A percentile compares a stretch with the other conserved stretches of the same genome.
These are phyloP conservation scores for Lasiurus cinereus DNA, from an alignment of 2,113 vertebrate genomes.

Conservation along the genomic window DNA sequence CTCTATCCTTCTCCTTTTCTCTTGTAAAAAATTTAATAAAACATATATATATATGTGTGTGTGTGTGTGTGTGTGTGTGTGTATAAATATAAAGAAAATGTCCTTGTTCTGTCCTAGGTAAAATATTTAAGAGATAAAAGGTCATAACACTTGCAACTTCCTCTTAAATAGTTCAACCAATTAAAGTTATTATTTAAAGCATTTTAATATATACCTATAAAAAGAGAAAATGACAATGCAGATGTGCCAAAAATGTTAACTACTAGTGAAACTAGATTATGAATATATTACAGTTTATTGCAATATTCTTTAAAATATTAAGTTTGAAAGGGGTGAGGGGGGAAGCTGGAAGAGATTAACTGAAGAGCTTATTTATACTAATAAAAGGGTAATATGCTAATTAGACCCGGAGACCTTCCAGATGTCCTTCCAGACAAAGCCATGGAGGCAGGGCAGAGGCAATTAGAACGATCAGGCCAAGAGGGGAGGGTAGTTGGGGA, in stretches of 20 bases:
- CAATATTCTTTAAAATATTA: background rate
- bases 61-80: too few species aligned
- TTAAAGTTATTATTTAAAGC: constrained; percentile 42
- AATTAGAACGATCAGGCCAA: too few species aligned
- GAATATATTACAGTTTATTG: background rate
- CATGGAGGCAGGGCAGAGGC: too few species aligned
- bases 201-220: background rate
- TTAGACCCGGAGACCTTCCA: too few species aligned
- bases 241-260: constrained; percentile 37
- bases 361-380: too few species aligned
- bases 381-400: too few species aligned
- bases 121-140: background rate
- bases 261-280: background rate
- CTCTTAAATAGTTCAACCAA: background rate
- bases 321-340: background rate
- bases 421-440: too few species aligned
- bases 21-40: too few species aligned
- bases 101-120: background rate
- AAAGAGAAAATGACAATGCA: background rate
- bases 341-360: too few species aligned
- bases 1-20: too few species aligned
- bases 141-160: background rate
- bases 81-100: background rate
- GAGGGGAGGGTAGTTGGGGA: too few species aligned
- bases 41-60: too few species aligned